Evolutionary conservation across 2,113 vertebrate species (phyloP).

Genomic region (Pteronura brasiliensis): DNA sequence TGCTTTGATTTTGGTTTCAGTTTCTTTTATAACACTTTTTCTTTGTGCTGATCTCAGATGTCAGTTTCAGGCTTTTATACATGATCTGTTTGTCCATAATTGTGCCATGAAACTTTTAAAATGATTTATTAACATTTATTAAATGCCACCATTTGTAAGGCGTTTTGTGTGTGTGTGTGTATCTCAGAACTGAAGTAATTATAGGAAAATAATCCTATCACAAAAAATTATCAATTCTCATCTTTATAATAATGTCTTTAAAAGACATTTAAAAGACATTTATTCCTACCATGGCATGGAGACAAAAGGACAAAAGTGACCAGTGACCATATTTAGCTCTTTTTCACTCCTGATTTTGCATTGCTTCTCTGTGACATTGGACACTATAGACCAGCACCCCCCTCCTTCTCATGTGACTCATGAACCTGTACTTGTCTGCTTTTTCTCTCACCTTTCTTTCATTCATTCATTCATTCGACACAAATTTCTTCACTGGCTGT

Average conservation of each 20-base stretch:
- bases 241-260: background rate
- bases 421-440: background rate
- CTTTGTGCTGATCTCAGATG: background rate
- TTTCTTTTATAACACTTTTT: background rate
- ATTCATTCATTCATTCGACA: background rate
- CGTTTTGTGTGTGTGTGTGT: background rate
- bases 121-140: slow-evolving; percentile 19
- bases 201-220: background rate
- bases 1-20: background rate
- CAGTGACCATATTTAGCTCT: background rate
- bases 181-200: background rate
- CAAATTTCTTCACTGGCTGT: background rate
- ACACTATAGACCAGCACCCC: background rate
- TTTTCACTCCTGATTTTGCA: background rate
- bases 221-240: background rate
- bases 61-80: background rate
- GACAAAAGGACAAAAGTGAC: background rate
- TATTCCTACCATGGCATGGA: background rate
- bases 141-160: background rate
- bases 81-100: background rate
- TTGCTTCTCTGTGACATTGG: background rate
- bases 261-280: background rate
- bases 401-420: background rate
- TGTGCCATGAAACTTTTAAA: background rate
- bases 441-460: background rate